Conservation (phyloP, 2,888 invertebrate species). For the Heliothis peltigera region DNA sequence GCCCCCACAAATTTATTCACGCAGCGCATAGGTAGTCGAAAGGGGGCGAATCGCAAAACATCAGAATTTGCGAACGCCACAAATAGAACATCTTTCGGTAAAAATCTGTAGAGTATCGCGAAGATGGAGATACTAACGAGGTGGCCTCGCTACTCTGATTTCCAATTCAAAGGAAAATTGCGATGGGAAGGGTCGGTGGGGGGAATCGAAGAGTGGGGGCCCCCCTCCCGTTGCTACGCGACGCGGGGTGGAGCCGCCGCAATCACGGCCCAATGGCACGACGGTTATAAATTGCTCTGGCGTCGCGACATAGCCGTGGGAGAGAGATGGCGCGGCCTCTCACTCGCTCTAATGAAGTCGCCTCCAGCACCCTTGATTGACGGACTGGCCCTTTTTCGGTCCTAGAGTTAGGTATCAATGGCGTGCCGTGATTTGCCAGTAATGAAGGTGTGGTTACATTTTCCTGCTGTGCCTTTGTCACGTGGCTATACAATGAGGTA, state of each 20-base stretch:
- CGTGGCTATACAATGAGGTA: conserved; percentile 5
- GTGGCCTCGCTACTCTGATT: conserved; percentile 87
- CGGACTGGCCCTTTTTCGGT: conserved; percentile 86
- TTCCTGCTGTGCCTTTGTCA: conserved; percentile 58
- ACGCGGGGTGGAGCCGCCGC: conserved; percentile 91
- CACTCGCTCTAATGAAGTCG: conserved; percentile 88
- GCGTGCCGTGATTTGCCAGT: conserved; percentile 84
- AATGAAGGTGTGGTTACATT: conserved; percentile 64
- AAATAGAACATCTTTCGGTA: conserved; percentile 84
- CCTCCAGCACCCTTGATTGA: conserved; percentile 86
- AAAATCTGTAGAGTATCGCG: conserved; percentile 88
- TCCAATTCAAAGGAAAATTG: conserved; percentile 91
- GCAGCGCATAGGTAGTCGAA: conserved; percentile 56
- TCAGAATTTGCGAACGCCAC: conserved; percentile 75
- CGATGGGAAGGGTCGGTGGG: conserved; percentile 79
- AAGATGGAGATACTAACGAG: conserved; percentile 88
- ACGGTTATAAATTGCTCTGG: conserved; percentile 90
- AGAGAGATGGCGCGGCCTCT: conserved; percentile 75
- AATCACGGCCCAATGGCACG: conserved; percentile 91
- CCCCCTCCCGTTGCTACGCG: conserved; percentile 90
- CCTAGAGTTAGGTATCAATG: conserved; percentile 81
- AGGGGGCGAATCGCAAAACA: conserved; percentile 71
- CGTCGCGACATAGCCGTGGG: conserved; percentile 84
- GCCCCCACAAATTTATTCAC: conserved; percentile 62
- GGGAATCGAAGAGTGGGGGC: conserved; percentile 70